phyloP scores from a whole-genome alignment of 2,888 invertebrate genomes.

The Coecobrya sp. region DNA sequence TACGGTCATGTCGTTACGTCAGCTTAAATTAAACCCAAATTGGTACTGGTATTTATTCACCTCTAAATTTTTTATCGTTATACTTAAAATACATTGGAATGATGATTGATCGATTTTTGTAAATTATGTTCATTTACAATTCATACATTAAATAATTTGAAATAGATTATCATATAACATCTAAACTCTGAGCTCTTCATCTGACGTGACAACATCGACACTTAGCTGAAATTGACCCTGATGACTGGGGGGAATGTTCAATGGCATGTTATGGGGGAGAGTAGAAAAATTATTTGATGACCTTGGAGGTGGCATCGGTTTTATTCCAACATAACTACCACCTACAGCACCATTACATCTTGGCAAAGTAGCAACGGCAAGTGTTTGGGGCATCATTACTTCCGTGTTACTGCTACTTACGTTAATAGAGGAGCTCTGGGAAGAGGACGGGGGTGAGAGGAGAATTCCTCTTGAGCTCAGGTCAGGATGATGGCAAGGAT shows the following conservation, averaged over 20 bases:
- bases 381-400: constrained; percentile 78
- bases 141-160: not conserved
- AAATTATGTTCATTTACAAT: not conserved
- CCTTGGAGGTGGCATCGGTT: constrained; percentile 86
- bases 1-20: no score
- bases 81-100: constrained; percentile 44
- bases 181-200: constrained; percentile 79
- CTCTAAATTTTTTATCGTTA: not conserved
- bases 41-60: constrained; percentile 8
- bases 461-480: constrained; percentile 82
- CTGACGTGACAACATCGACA: constrained; percentile 79
- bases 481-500: constrained; percentile 77
- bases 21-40: not conserved
- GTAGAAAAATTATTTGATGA: constrained; percentile 84
- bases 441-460: constrained; percentile 84
- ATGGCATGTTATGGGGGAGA: constrained; percentile 83
- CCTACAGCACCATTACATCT: constrained; percentile 84
- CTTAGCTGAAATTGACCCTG: constrained; percentile 77
- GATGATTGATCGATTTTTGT: constrained; percentile 8
- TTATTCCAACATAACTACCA: constrained; percentile 74
- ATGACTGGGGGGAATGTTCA: constrained; percentile 78
- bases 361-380: constrained; percentile 85
- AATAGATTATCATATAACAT: constrained; percentile 50
- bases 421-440: constrained; percentile 74
- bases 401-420: constrained; percentile 76